Base-by-base conservation (phyloP, 2,797 vertebrate genomes). In the Acanthiza pusilla region DNA sequence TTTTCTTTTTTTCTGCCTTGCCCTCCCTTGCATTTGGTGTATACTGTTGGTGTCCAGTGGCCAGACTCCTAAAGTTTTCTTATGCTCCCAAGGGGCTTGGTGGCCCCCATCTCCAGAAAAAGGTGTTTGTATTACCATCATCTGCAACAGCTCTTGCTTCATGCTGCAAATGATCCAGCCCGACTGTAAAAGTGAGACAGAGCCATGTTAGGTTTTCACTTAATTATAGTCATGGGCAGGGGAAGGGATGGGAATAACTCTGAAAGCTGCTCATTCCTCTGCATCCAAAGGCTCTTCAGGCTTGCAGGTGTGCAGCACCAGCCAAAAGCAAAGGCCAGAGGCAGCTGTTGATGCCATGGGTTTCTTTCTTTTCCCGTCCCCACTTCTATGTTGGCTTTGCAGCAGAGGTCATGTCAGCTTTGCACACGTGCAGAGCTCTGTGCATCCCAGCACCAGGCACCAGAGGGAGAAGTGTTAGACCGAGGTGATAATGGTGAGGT, bases 271-370 rank as follows among this genome's bases (percentile, higher is more conserved):
- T 73, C 0, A 1, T 67, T 42, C 10, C 18, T 73, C 51, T 76
- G 26, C 38, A 80, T 12, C 47, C 11, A 3, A 70, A 66, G 38
- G 32, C 43, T 84, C 17, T 65, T 10, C 30, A 63, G 62, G 57
- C 36, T 85, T 63, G 22, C n/a, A 80, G 36, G 34, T 68, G 36
- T 34, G 34, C 21, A 25, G 48, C 26, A 38, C 12, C 40, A 70
- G 57, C n/a, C 4, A 5, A 74, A 82, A 85, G 38, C 66, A 78
- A 73, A 91, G 53, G 13, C 19, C 13, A 1, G 36, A 86, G 57
- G 22, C 0, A 1, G 22, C 20, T 0, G 0, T 74, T 70, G 26
- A 71, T 84, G 51, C 62, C 48, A 20, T 16, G 34, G 32, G 10
- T n/a, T 70, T 66, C 40, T 78, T 82, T 47, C 17, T 75, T 21